phyloP scores from a whole-genome alignment of 2,888 invertebrate genomes.

The Tenthredo mesomela region DNA sequence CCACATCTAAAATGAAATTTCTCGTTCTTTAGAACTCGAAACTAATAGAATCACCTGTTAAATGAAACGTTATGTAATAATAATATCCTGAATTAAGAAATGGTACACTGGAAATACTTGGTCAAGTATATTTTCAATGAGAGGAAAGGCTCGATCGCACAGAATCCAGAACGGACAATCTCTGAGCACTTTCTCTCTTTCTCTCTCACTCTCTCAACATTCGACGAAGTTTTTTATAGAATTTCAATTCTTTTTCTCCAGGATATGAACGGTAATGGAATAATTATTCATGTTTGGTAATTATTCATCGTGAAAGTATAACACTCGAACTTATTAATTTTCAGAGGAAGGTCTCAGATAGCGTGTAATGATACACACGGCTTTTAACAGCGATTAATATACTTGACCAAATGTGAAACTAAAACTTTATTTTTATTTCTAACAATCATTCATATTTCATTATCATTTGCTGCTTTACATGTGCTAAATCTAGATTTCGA shows the following conservation, averaged over 20 bases:
- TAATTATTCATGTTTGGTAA: background rate
- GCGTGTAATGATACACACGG: background rate
- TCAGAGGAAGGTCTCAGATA: too few relatives aligned
- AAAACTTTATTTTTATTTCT: conserved; percentile 69
- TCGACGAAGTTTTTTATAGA: background rate
- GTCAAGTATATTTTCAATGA: conserved; percentile 71
- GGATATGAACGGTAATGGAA: background rate
- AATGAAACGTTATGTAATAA: background rate
- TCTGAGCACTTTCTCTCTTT: background rate
- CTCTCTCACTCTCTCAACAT: too few relatives aligned
- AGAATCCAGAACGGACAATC: background rate
- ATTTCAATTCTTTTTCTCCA: background rate
- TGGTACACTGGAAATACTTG: conserved; percentile 73
- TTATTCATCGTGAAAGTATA: too few relatives aligned
- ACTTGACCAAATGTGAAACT: conserved; percentile 74
- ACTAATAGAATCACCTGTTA: background rate
- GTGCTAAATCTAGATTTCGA: conserved; percentile 65
- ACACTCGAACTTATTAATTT: too few relatives aligned
- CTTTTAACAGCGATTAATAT: conserved; percentile 61
- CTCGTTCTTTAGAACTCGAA: too few relatives aligned
- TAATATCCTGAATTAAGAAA: conserved; percentile 60
- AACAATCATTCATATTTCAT: conserved; percentile 74
- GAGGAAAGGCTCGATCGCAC: background rate
- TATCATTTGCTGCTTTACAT: conserved; percentile 77
- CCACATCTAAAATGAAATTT: background rate